Evolutionary conservation across 2,888 invertebrate genomes (phyloP), one percentile per base, ranked within the genome.

Genomic region (Acanthacorydalis orientalis): DNA sequence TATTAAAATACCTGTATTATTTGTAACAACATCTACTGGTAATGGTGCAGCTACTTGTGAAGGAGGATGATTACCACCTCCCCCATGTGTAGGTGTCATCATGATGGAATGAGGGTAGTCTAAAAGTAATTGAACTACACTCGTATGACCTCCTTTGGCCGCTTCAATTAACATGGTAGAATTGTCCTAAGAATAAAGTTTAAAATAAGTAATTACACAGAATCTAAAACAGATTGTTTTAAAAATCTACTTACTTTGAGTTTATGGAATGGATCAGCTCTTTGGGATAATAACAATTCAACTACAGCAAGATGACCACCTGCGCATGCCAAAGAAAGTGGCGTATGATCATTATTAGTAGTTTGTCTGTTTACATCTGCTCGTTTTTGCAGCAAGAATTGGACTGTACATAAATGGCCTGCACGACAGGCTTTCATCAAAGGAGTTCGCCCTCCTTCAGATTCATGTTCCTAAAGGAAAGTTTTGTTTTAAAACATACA

Each of bases 151-250:
- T 44, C 96, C 95, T 69, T 95, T 95, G 43, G 97, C 89, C 45
- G 96, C 97, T 69, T 98, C 97, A 58, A 98, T 96, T 56, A 98
- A 75, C 84, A 96, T 97, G 47, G 95, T 96, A 51, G 93, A 92
- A 66, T 95, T 95, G 69, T 98, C 97, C 77, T 80, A 56, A 11
- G 62, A 57, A 23, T 43, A 33, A 43, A 46, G 39, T 14, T 16
- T 16, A 34, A 46, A 40, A n/a, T 8, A 34, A 44, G n/a, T 37
- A 11, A 11, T 12, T 42, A 10, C 16, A 42, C 14, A 4, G 10
- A 2, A 14, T n/a, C 9, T 10, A 31, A n/a, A 44, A 33, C 14
- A n/a, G 10, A 31, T 14, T 12, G 11, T 41, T 16, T 15, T 15
- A 32, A n/a, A 12, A 1, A 8, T 33, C 35, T 32, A 50, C 54